Conservation (phyloP, 2,113 vertebrate genomes). For the Phyllostomus discolor region DNA sequence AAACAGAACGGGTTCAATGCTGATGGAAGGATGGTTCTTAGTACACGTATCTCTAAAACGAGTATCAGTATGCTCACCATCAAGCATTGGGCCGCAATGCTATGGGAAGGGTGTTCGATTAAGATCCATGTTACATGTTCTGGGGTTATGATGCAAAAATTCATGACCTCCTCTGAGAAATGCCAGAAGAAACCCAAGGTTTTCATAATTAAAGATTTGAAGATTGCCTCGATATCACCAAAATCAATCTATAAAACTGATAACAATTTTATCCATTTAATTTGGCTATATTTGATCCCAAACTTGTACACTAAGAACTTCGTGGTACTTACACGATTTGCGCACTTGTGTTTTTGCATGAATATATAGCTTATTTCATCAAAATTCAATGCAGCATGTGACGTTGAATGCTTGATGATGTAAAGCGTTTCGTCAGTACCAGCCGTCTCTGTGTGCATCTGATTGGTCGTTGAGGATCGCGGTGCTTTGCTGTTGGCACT, state of each 20-base stretch:
- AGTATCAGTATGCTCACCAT: not conserved
- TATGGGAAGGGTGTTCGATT: not conserved
- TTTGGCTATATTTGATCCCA: not conserved
- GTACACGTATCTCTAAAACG: not conserved
- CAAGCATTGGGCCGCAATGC: not conserved
- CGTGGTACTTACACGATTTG: not conserved
- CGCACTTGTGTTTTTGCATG: slow-evolving; percentile 66
- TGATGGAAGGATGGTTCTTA: not conserved
- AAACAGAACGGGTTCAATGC: not conserved
- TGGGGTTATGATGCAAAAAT: not conserved
- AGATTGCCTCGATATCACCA: not conserved
- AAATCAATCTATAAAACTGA: not conserved
- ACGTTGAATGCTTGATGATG: slow-evolving; percentile 11
- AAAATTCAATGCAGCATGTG: slow-evolving; percentile 39
- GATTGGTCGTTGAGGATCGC: not conserved
- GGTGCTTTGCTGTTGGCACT: not conserved
- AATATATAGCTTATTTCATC: slow-evolving; percentile 40
- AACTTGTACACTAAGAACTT: not conserved
- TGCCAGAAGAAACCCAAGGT: not conserved
- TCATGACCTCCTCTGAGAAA: not conserved
- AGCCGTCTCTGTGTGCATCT: not conserved
- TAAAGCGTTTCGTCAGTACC: not conserved
- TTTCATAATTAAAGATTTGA: not conserved
- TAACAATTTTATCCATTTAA: not conserved
- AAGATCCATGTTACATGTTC: not conserved